phyloP scores from a whole-genome alignment of 2,797 vertebrate genomes.

The Rhabdophis nuchalis region DNA sequence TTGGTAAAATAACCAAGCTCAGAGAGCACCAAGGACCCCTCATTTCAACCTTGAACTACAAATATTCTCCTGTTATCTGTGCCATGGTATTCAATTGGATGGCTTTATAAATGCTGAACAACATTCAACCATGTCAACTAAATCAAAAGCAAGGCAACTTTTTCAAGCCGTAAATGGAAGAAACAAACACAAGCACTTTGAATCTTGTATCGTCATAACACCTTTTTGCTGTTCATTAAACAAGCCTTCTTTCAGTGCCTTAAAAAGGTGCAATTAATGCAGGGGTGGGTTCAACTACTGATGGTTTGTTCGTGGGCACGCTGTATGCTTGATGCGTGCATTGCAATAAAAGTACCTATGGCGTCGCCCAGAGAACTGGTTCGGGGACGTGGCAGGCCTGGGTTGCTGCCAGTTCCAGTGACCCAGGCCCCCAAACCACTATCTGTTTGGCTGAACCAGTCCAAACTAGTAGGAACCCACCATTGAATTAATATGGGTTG shows the following conservation, averaged over 20 bases:
- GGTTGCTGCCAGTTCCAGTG: too few species aligned
- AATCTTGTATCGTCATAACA: neutral
- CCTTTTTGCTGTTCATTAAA: neutral
- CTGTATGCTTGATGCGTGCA: too few species aligned
- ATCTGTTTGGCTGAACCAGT: too few species aligned
- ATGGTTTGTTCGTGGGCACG: too few species aligned
- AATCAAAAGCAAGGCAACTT: neutral
- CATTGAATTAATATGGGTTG: neutral
- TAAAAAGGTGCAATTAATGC: neutral
- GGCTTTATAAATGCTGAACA: neutral
- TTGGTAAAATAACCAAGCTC: neutral
- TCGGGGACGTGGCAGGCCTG: too few species aligned
- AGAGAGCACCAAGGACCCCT: neutral
- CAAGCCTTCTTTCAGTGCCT: neutral
- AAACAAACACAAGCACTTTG: neutral
- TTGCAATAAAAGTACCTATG: too few species aligned
- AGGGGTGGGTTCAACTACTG: too few species aligned
- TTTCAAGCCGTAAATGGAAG: neutral
- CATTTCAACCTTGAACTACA: neutral
- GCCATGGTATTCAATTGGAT: neutral
- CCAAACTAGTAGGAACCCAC: too few species aligned
- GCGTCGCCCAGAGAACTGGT: too few species aligned
- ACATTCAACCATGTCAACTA: neutral
- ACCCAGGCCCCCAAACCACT: too few species aligned
- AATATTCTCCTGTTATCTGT: neutral